Evolutionary conservation across 2,888 invertebrate genomes (phyloP), one percentile per base, ranked within the genome.

Genomic region (Augochlorella aurata): DNA sequence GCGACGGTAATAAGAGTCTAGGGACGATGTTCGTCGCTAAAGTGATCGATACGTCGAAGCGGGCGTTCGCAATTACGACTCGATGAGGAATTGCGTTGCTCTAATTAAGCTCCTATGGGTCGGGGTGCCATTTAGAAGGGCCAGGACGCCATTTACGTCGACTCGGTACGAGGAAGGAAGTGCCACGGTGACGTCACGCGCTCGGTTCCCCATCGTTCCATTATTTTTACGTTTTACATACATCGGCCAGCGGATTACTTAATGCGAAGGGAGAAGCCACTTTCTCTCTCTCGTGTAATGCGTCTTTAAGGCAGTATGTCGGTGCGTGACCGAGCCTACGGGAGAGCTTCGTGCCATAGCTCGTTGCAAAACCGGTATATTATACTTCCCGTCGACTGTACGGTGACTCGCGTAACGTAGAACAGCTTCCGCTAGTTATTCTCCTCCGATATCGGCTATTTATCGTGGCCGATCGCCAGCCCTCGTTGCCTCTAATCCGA

Each of bases 281-380:
- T 88, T 88, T 88, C 87, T 88, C 88, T 87, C 88, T 88, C 88
- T 88, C 88, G 77, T 74, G 65, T 86, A 88, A 86, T 82, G 83
- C 81, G 79, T 83, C 85, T 88, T 88, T 85, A 81, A 86, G 85
- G 75, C 85, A 77, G 83, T 73, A 73, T 74, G 79, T 76, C 83
- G 83, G 66, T 81, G 83, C 87, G 82, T 85, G 88, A 81, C 82
- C 80, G 81, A 77, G 82, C 49, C 67, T 65, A 44, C 63, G 70
- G 38, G 52, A 70, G 65, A 65, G 72, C 71, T 54, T 54, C 52
- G 44, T 70, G 18, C 52, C 80, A 80, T 58, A 74, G 81, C 49
- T n/a, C 68, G 70, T 86, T 86, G 68, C 86, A 87, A 87, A 85
- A 87, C 76, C 80, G 68, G 78, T 72, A 80, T 65, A 52, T 45